A percentile compares a stretch with the other conserved stretches of the same genome.
These are phyloP conservation scores for Eublepharis macularius DNA, from an alignment of 2,113 vertebrate species.

Conservation along the genomic window DNA sequence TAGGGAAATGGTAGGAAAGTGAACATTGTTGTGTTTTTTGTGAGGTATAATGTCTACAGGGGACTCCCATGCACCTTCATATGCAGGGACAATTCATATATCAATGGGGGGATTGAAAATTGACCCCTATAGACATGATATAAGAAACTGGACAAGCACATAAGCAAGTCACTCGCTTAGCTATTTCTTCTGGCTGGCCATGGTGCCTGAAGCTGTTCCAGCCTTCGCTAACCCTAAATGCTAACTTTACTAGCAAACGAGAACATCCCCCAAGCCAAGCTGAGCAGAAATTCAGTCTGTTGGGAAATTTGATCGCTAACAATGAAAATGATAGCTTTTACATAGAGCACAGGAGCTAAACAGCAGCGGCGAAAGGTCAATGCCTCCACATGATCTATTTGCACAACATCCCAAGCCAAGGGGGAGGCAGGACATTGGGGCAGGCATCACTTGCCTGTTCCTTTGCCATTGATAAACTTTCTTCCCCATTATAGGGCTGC, in stretches of 20 bases:
- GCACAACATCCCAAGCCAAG: not conserved
- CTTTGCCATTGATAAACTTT: not conserved
- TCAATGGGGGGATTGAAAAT: too few relatives aligned
- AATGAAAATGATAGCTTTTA: not conserved
- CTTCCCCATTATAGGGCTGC: too few relatives aligned
- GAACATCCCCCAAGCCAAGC: not conserved
- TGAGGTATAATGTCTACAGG: not conserved
- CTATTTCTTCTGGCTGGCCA: not conserved
- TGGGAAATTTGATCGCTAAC: not conserved
- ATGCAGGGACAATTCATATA: not conserved
- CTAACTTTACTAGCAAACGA: not conserved
- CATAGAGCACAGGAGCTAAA: not conserved
- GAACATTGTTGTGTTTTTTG: too few relatives aligned
- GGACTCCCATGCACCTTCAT: not conserved
- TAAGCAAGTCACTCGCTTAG: not conserved
- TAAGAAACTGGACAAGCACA: not conserved
- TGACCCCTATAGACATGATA: not conserved
- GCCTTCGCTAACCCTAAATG: not conserved
- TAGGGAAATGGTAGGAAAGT: not conserved
- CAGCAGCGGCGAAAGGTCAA: not conserved
- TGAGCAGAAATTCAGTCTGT: not conserved
- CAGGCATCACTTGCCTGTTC: not conserved
- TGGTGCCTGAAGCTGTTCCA: not conserved
- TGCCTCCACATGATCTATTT: not conserved
- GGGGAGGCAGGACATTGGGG: not conserved